These are phyloP conservation scores for Todiramphus chloris DNA, from an alignment of 2,113 vertebrate genomes.

Conservation along the genomic window DNA sequence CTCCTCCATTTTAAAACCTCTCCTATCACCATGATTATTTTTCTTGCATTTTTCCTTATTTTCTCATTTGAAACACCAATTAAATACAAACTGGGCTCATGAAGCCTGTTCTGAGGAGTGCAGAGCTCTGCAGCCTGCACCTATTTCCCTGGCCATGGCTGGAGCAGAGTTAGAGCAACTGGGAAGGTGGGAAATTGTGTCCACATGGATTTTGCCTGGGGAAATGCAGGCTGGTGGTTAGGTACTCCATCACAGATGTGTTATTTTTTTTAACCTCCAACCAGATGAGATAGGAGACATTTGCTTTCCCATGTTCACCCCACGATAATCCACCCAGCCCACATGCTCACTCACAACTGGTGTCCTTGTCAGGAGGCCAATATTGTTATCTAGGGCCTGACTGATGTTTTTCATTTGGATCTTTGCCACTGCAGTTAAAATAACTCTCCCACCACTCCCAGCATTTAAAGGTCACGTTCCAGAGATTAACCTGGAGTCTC, in stretches of 20 bases:
- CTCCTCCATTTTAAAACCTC: background rate
- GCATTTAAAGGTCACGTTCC: slow-evolving; percentile 35
- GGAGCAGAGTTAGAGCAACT: background rate
- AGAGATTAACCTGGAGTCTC: background rate
- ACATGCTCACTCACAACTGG: background rate
- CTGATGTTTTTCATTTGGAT: slow-evolving; percentile 20
- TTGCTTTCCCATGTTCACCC: background rate
- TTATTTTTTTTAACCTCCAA: background rate
- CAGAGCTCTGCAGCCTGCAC: background rate
- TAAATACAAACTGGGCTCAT: background rate
- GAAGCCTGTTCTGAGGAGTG: background rate
- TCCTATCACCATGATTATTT: background rate
- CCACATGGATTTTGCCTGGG: background rate
- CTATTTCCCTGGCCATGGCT: background rate
- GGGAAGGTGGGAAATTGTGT: background rate
- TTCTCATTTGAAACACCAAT: background rate
- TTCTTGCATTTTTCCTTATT: background rate
- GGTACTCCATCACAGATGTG: background rate
- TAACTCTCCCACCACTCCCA: slow-evolving; percentile 44
- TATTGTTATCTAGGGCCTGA: slow-evolving; percentile 35
- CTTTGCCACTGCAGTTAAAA: background rate
- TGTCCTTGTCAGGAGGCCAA: slow-evolving; percentile 29
- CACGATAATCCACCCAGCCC: accelerated
- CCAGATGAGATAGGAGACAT: background rate
- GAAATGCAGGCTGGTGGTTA: background rate